phyloP scores from a whole-genome alignment of 2,797 vertebrate species.

The Onychomys arenicola region DNA sequence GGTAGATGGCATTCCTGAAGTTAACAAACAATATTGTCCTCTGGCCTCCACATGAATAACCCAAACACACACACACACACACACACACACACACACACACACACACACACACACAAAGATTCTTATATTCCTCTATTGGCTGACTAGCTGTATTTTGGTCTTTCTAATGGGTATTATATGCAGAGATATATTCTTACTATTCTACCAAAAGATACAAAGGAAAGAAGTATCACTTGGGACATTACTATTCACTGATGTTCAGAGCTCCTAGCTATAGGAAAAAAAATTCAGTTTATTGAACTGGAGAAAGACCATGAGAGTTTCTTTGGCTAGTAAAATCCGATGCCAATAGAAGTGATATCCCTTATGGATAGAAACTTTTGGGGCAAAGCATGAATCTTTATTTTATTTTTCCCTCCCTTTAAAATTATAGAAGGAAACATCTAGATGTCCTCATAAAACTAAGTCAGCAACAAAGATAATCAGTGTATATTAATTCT shows the following conservation, averaged over 20 bases:
- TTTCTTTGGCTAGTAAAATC: conserved; percentile 28
- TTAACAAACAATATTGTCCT: background rate
- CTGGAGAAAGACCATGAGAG: background rate
- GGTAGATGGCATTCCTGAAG: background rate
- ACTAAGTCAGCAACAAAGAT: conserved; percentile 2
- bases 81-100: background rate
- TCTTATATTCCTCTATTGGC: background rate
- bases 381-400: conserved; percentile 13
- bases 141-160: background rate
- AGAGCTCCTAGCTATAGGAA: background rate
- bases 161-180: conserved; percentile 6
- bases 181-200: background rate
- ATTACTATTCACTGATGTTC: conserved; percentile 47
- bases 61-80: background rate
- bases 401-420: background rate
- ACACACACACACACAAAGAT: background rate
- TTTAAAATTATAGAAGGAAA: conserved; percentile 5
- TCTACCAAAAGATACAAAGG: background rate
- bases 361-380: background rate
- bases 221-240: background rate
- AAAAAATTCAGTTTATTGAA: background rate
- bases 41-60: background rate
- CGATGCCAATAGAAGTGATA: background rate
- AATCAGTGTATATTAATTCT: background rate
- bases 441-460: background rate